Percentiles rank a stretch among this genome's conserved stretches.
Conservation (phyloP, 2,888 invertebrate genomes). For the Drosophila borealis region DNA sequence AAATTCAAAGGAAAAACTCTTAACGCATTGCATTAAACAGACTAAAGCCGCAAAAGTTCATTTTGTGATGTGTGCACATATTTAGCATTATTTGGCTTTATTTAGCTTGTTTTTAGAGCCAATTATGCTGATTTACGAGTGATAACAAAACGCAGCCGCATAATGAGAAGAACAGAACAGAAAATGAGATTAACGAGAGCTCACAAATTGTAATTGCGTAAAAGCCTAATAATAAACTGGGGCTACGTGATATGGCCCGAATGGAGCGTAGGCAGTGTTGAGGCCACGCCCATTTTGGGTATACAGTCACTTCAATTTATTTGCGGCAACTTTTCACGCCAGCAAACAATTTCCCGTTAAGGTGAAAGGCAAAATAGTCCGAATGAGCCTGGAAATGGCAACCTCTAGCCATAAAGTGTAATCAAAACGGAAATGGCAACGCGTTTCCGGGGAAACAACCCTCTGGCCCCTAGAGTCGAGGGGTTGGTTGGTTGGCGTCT, state of each 20-base stretch:
- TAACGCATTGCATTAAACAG: constrained; percentile 12
- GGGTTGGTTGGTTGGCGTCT: background rate
- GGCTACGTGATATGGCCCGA: constrained; percentile 13
- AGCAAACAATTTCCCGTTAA: constrained; percentile 45
- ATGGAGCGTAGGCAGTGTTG: too few relatives aligned
- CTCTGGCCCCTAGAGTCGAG: background rate
- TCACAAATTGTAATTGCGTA: constrained; percentile 42
- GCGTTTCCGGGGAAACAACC: constrained; percentile 59
- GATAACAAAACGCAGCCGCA: constrained; percentile 22
- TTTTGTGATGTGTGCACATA: constrained; percentile 40
- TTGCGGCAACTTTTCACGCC: constrained; percentile 56
- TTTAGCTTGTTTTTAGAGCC: constrained; percentile 47
- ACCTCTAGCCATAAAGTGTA: constrained; percentile 45
- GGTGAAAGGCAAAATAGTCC: constrained; percentile 11
- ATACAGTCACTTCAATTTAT: constrained; percentile 34
- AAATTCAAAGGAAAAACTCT: constrained; percentile 20
- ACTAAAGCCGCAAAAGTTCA: too few relatives aligned
- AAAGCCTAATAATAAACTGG: constrained; percentile 26
- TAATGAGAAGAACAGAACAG: background rate
- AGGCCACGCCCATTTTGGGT: constrained; percentile 1
- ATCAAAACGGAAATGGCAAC: constrained; percentile 69
- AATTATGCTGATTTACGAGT: constrained; percentile 51
- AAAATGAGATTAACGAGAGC: constrained; percentile 26
- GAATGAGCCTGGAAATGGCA: constrained; percentile 24
- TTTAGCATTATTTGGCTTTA: constrained; percentile 37